Base-by-base conservation (phyloP, 2,113 vertebrate genomes). In the Lichenostomus cassidix region DNA sequence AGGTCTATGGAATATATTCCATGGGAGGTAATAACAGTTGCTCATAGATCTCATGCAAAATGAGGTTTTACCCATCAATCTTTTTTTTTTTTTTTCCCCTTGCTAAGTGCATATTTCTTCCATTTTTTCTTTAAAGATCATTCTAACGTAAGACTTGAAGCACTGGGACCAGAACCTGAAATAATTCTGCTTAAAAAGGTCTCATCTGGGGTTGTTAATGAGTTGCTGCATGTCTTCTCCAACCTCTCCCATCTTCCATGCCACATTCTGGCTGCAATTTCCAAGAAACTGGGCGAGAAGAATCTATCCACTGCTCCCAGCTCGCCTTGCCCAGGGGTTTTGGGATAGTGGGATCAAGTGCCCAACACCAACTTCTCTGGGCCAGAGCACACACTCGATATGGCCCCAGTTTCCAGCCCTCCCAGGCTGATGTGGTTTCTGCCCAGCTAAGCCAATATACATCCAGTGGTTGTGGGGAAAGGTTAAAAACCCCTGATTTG, bases 321-420 rank as follows among this genome's bases (percentile, higher is more conserved):
- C 18, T 67, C 0, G 0, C n/a, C 74, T 84, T 0, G 0, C 17
- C 13, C 10, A 21, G 17, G 75, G 28, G 2, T 15, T 87, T 77
- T 5, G 52, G 62, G 74, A 14, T 33, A 64, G 17, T 37, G 33
- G 12, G 60, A 50, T 31, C 0, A 6, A 59, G 47, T 18, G 25
- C 35, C 69, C 37, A 27, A 31, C 63, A 62, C 67, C 25, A 29
- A 12, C 15, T 28, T 10, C 42, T 49, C 33, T 88, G 67, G 28
- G 44, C 29, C 53, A 27, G 65, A 67, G 58, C 31, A 29, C 78
- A 53, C n/a, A 11, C 33, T 60, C 5, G 0, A 49, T 55, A 50
- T 0, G 3, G 42, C 20, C 23, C 5, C 2, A 2, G 47, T 44
- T 87, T 44, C 53, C 78, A 67, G 46, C 55, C 65, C 71, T 83